Evolutionary conservation across 2,113 vertebrate species (phyloP), one percentile per base, ranked within the genome.

Genomic region (Salvator merianae): DNA sequence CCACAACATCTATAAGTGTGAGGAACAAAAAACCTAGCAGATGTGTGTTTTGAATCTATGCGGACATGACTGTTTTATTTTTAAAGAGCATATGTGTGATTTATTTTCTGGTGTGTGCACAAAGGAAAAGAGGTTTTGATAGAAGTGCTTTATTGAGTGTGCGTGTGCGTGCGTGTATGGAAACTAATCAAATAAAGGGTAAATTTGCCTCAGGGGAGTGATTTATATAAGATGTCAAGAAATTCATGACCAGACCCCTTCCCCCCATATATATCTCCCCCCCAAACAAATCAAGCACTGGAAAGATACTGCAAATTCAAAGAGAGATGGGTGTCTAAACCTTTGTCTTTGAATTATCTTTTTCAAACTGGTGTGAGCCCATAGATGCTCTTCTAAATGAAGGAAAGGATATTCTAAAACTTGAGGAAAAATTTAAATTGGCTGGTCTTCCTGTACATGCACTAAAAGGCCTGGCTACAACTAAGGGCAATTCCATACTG

Each of bases 1-100:
- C 1, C 79, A 75, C 0, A 7, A 81, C 20, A 79, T 0, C 10
- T 12, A 79, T 86, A 74, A 80, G 86, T 32, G 68, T 59, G 55
- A 59, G 55, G 16, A 6, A 76, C n/a, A 0, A 77, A 0, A 0
- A 69, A 53, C 38, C 71, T 81, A 30, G 34, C 36, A 0, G 0
- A 4, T 28, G 34, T 34, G 34, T 50, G 43, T 62, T 59, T 65
- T 55, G n/a, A 84, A 1, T 55, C 78, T 68, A 53, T 43, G 66
- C 65, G 18, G n/a, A 43, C 62, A 47, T 13, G 40, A 18, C 26
- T 72, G 3, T 34, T 50, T 79, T 59, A 63, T 43, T 79, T 69
- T 69, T 68, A 7, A 77, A 62, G 26, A 43, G 28, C 59, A 14
- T 62, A 9, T 43, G 10, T 28, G 34, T 2, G 3, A 69, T 59